Conservation (phyloP, 2,113 vertebrate species). For the Sinocyclocheilus anshuiensis region DNA sequence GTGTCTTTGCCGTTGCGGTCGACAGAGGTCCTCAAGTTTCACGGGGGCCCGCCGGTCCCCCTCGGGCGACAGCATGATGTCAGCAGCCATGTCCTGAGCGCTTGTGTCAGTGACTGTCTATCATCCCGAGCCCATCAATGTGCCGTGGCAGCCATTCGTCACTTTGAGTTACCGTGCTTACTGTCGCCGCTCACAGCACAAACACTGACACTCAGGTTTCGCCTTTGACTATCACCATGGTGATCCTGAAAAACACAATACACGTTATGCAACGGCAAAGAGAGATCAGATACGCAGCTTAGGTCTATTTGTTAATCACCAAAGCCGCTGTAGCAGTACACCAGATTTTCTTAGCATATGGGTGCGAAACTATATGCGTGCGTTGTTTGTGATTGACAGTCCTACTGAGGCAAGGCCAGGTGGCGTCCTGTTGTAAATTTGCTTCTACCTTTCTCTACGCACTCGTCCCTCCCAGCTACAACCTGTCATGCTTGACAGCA, state of each 20-base stretch:
- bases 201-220: constrained; percentile 55
- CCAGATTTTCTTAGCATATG: constrained; percentile 34
- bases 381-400: constrained; percentile 71
- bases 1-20: constrained; percentile 43
- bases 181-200: constrained; percentile 53
- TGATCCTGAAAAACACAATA: constrained; percentile 43
- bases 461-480: constrained; percentile 78
- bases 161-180: constrained; percentile 66
- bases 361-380: constrained; percentile 24
- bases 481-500: constrained; percentile 78
- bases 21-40: constrained; percentile 73
- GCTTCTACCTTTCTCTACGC: constrained; percentile 74
- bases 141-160: constrained; percentile 67
- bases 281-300: constrained; percentile 27
- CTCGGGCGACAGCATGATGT: constrained; percentile 75
- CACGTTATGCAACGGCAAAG: constrained; percentile 67
- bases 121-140: constrained; percentile 72
- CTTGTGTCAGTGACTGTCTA: constrained; percentile 75
- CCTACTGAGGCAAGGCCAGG: constrained; percentile 73
- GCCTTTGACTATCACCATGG: constrained; percentile 29
- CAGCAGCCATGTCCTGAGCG: constrained; percentile 58
- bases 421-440: constrained; percentile 77
- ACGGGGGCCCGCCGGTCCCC: constrained; percentile 65
- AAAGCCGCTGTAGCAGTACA: background rate
- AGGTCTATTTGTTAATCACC: constrained; percentile 38